Evolutionary conservation across 2,113 vertebrate species (phyloP).

Genomic region (Antechinus flavipes): DNA sequence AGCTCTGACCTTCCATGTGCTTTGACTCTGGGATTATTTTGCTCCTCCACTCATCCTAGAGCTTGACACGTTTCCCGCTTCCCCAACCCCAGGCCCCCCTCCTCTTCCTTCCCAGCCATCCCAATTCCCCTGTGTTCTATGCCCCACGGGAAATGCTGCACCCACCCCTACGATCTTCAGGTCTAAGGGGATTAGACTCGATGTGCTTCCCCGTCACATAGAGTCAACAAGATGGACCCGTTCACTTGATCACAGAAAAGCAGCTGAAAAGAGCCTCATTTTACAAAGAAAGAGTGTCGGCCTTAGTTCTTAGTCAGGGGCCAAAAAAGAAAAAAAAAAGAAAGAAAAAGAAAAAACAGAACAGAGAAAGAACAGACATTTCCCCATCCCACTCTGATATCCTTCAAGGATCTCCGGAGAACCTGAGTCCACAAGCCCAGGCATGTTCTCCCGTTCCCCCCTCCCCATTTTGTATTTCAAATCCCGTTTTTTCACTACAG

Average conservation of each 20-base stretch:
- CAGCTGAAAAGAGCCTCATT: neutral
- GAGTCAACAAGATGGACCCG: neutral
- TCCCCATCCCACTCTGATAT: no score
- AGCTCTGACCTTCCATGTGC: neutral
- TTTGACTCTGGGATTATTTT: neutral
- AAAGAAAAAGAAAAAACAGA: neutral
- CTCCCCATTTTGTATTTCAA: neutral
- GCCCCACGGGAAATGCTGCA: neutral
- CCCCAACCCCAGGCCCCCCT: neutral
- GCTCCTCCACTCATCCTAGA: neutral
- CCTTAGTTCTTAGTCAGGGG: neutral
- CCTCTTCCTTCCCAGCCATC: neutral
- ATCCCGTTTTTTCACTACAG: neutral
- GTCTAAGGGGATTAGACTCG: neutral
- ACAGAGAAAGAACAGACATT: neutral
- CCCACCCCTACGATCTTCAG: neutral
- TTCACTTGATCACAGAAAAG: neutral
- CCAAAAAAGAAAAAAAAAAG: neutral
- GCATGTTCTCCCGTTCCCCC: neutral
- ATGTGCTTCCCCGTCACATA: neutral
- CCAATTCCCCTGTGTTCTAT: neutral
- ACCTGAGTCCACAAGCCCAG: neutral
- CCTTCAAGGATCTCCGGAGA: neutral
- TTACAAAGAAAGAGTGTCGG: neutral
- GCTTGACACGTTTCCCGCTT: neutral